These are phyloP conservation scores for Lathamus discolor DNA, from an alignment of 2,113 vertebrate species.

Conservation along the genomic window DNA sequence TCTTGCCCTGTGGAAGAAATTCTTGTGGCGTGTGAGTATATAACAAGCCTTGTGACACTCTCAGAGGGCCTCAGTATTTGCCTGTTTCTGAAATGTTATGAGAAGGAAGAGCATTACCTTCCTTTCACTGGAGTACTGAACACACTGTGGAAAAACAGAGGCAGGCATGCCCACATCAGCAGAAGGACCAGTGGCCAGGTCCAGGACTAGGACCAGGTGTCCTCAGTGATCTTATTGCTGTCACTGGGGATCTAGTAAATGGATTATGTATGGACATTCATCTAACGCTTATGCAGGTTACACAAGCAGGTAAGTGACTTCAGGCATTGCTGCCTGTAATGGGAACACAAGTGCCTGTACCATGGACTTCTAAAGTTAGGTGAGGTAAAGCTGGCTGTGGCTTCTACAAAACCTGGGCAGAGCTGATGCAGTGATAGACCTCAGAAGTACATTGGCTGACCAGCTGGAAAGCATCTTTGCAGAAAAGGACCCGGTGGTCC, in stretches of 20 bases:
- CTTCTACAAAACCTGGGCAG: background rate
- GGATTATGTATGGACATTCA: background rate
- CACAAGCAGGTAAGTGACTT: background rate
- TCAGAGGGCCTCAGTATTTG: background rate
- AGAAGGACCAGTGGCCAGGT: background rate
- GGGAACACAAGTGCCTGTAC: too few relatives aligned
- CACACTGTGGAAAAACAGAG: background rate
- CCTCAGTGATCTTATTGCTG: background rate
- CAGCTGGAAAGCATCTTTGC: background rate
- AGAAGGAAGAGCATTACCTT: background rate
- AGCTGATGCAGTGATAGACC: background rate
- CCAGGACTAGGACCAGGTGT: background rate
- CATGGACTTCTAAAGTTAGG: background rate
- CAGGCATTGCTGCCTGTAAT: background rate
- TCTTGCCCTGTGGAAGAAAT: background rate
- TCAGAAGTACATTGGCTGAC: background rate
- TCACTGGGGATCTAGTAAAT: too few relatives aligned
- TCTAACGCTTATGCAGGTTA: too few relatives aligned
- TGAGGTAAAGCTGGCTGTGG: background rate
- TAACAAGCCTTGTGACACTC: background rate
- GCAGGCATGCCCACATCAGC: background rate
- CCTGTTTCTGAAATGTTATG: background rate
- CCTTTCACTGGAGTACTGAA: background rate
- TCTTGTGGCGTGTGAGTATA: background rate
- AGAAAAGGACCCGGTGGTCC: background rate